Base-by-base conservation (phyloP, 2,888 invertebrate genomes). In the Hydriomena furcata region DNA sequence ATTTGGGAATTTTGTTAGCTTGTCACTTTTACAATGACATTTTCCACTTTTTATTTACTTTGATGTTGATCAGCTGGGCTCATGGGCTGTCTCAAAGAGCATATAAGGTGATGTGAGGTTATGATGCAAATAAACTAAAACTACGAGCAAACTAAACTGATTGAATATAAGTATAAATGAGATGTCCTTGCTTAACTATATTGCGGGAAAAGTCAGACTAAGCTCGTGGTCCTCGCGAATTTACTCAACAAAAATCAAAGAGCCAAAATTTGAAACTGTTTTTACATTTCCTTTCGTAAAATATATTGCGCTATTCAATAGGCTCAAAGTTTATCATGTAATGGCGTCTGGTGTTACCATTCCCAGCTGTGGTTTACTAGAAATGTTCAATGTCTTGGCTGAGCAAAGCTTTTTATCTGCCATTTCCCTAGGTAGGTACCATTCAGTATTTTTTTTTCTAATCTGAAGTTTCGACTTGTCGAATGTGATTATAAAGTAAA, bases 281-380 rank as follows among this genome's bases (percentile, higher is more conserved):
- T 90, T 79, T 68, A 60, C 75, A 3, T 81, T 90, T 56, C 86
- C 87, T 23, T 67, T 77, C 37, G 84, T 92, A 40, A 84, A 79
- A 65, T 79, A 83, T 53, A 73, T 92, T 58, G 77, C 91, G 20
- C 7, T 89, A 41, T 61, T 93, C 25, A 91, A 92, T 70, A 86
- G 91, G 62, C 73, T 92, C 11, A 93, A 92, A 79, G 69, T 88
- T 1, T 92, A 91, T 70, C 92, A 92, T 52, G 65, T 90, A 10
- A 48, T 75, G 24, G 78, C 82, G 31, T 82, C 91, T 2, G 68
- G 77, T 23, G 36, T 86, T 49, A 72, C 76, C 17, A 46, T 92
- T 51, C 92, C 93, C 10, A 60, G 70, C 34, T 73, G 82, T 52
- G 80, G 80, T 30, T 44, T 84, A 41, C 64, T 92, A 61, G 87